Evolutionary conservation across 2,888 invertebrate species (phyloP), one percentile per base, ranked within the genome.

Genomic region (Cinara cedri): DNA sequence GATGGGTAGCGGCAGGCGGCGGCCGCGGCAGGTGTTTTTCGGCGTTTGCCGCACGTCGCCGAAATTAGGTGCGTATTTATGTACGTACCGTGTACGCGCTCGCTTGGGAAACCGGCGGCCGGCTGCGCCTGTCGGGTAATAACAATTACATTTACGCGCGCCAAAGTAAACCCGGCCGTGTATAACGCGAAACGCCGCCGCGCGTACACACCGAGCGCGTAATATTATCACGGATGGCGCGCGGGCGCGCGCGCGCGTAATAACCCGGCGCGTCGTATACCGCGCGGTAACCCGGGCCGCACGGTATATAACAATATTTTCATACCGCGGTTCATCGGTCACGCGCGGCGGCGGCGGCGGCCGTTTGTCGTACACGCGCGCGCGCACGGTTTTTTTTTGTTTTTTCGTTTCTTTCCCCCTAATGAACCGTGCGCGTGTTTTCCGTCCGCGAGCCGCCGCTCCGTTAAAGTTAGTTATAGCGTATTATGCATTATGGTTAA

Each of bases 361-460:
- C 34, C 26, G 49, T 21, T 72, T 62, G 72, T 72, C 72, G 72
- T 62, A 62, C 72, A 62, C 72, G 72, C 72, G 72, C 72, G 72
- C 62, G 62, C 74, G 51, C 63, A 34, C 72, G 34, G 60, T 60
- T 63, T 62, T 62, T n/a, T n/a, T n/a, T n/a, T n/a, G n/a, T n/a
- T n/a, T n/a, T n/a, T n/a, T n/a, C n/a, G n/a, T n/a, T n/a, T n/a
- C n/a, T n/a, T n/a, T n/a, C n/a, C 21, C 62, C 74, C 74, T 63
- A 63, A 63, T 74, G 74, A 74, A 74, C 74, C 62, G 74, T 63
- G 74, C 74, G 66, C 71, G 72, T 6, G 60, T 72, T 72, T 72
- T 62, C 60, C 72, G 72, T 57, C 60, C 62, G 63, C 62, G 63
- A 6, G 34, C 34, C 63, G 72, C 34, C 51, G 72, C 51, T 62